Base-by-base conservation (phyloP, 1,140 invertebrate genomes). In the Stenopsyche tienmushanensis region DNA sequence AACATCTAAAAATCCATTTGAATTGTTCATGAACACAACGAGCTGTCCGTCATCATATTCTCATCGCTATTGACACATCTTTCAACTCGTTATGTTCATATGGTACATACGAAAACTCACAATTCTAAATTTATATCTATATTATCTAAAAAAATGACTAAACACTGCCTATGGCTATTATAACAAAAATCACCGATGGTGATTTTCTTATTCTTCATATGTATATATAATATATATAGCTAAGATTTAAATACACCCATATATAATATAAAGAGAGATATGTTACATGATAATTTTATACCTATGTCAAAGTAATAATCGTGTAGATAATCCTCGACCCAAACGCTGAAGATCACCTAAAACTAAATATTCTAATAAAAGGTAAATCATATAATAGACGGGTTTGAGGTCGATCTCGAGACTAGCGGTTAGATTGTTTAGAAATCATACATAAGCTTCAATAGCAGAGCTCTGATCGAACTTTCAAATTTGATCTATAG, bases 291-390 rank as follows among this genome's bases (percentile, higher is more conserved):
- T 39, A 24, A 45, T 62, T 41, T 62, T 44, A 70, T 70, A 70
- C 68, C 68, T 66, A 70, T 66, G 45, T 50, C 60, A 59, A 65
- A 59, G 68, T 60, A 52, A 64, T 44, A 64, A 66, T 64, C 47
- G 58, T 54, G 60, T 70, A 57, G 63, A 20, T 53, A 66, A 70
- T 53, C 53, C 64, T 66, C 64, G 63, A 70, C 60, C 64, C 68
- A 58, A 66, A 66, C 64, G 64, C 65, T 66, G 68, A 57, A 64
- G 68, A 59, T 70, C 68, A 64, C 68, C 68, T 70, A 70, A 60
- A 70, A 64, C 64, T 70, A 70, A 58, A 66, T 64, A 21, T 62
- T 62, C 68, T 70, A 70, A 45, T 70, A 55, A 70, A 69, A 70
- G 57, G 57, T 42, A 60, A 60, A 60, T 47, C 47, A 57, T 49